Base-by-base conservation (phyloP, 1,140 invertebrate genomes). In the Penaeus chinensis region DNA sequence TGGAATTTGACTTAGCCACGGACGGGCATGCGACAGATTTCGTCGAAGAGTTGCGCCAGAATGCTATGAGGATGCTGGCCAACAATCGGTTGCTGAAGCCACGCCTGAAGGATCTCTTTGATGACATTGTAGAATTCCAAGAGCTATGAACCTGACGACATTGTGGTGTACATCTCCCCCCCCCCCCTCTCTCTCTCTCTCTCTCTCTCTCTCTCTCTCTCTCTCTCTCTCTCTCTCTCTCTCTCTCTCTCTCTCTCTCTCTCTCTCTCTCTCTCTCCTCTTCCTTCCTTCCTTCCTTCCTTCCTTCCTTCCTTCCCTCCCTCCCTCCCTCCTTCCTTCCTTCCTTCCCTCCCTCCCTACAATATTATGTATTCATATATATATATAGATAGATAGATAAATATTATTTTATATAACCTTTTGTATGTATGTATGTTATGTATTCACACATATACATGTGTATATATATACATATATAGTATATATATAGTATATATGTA, bases 191-290 rank as follows among this genome's bases (percentile, higher is more conserved):
- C 65, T 69, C 65, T 69, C 65, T 66, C 63, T 66, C 63, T 66
- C 63, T 66, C 63, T 66, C 63, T 66, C 63, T 66, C 63, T 66
- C 63, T 66, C 63, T 66, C 63, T 66, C 63, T 66, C 63, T 66
- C 63, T 66, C 63, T 66, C 63, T 66, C 63, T 66, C 63, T 66
- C 63, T 66, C 63, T 66, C 63, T 66, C 63, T 66, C 63, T 66
- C 63, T 66, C 63, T 66, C 63, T 66, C 63, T 66, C 63, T 66
- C 63, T 66, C 63, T 66, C 63, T 66, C 63, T 66, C 63, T 66
- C 63, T 66, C 63, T 66, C 63, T 65, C 63, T 66, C 63, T 66
- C 63, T 66, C 63, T 66, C 63, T 66, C 63, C 11, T 10, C 24
- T 24, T 66, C 63, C 11, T 24, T 32, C 32, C 32, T 32, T 32